Conservation (phyloP, 2,113 vertebrate species). For the Panurus biarmicus region DNA sequence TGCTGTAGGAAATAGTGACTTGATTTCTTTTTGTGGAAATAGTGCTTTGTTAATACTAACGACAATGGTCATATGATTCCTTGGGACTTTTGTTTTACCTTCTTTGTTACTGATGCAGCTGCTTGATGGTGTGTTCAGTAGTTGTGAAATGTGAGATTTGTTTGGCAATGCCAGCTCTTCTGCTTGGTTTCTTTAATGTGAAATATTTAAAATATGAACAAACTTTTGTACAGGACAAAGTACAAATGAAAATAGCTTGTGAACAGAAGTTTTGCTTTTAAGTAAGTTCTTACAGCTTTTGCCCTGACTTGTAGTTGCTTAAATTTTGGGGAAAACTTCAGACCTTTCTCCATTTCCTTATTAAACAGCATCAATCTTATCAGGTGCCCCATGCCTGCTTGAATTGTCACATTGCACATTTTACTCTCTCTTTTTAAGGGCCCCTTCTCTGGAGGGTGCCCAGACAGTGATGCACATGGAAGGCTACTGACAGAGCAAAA, state of each 20-base stretch:
- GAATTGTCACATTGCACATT: not conserved
- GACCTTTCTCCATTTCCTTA: not conserved
- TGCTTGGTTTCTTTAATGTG: not conserved
- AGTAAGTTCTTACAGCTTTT: not conserved
- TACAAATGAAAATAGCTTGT: not conserved
- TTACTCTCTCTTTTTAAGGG: not conserved
- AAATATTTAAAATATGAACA: not conserved
- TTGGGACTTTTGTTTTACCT: constrained; percentile 8
- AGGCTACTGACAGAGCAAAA: not conserved
- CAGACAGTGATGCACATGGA: not conserved
- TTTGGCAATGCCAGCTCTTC: not conserved
- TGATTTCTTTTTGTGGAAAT: not conserved
- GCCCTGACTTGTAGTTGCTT: not conserved
- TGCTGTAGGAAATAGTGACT: not conserved
- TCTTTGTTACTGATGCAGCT: constrained; percentile 36
- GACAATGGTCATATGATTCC: not conserved
- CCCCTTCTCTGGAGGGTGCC: not conserved
- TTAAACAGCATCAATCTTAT: not conserved
- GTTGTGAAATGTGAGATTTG: not conserved
- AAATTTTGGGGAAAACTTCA: not conserved
- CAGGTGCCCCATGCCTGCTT: not conserved
- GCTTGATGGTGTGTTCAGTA: not conserved
- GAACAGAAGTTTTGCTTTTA: not conserved
- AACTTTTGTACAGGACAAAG: not conserved
- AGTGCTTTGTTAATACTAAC: not conserved